Conservation (phyloP, 2,113 vertebrate species). For the Delphinus delphis region DNA sequence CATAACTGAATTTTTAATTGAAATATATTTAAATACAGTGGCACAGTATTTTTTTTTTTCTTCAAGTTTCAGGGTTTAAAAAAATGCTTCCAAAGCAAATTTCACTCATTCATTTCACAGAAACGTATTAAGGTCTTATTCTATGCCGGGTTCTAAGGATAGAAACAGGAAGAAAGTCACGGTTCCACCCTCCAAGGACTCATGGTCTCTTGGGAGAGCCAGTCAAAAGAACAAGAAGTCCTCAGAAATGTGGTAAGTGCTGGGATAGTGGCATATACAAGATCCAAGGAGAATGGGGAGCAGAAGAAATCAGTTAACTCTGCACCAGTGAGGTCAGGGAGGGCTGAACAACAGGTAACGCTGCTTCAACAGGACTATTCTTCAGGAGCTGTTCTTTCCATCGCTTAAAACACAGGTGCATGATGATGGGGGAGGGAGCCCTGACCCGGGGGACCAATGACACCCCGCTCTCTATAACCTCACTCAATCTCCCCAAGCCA, state of each 20-base stretch:
- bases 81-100: neutral
- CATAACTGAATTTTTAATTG: neutral
- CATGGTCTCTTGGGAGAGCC: neutral
- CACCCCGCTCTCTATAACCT: neutral
- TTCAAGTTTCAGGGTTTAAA: neutral
- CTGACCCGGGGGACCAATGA: too few species aligned
- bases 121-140: neutral
- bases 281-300: neutral
- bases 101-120: neutral
- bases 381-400: neutral
- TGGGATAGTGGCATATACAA: neutral
- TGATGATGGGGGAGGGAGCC: neutral
- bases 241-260: neutral
- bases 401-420: neutral
- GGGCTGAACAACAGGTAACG: fast-evolving
- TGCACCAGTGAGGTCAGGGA: neutral
- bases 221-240: neutral
- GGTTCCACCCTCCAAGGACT: neutral
- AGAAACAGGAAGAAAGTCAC: neutral
- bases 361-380: neutral
- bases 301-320: neutral
- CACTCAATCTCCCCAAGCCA: neutral
- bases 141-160: neutral
- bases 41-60: neutral
- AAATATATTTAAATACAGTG: neutral